These are phyloP conservation scores for Amiota mariae DNA, from an alignment of 2,888 invertebrate genomes.

Conservation along the genomic window DNA sequence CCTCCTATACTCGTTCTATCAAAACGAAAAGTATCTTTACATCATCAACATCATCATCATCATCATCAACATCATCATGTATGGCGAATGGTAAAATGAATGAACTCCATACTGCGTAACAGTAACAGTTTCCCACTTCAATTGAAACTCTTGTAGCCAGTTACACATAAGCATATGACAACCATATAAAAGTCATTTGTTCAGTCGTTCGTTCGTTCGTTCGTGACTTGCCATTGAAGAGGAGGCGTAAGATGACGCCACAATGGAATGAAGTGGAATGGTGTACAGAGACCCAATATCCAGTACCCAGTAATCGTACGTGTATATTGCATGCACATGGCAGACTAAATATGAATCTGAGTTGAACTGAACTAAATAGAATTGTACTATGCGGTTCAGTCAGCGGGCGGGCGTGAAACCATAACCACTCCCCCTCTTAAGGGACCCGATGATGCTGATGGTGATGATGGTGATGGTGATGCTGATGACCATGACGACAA, in stretches of 20 bases:
- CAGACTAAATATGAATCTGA: conserved; percentile 11
- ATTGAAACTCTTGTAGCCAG: conserved; percentile 53
- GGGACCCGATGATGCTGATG: conserved; percentile 34
- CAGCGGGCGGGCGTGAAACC: conserved; percentile 41
- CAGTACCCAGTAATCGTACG: no score
- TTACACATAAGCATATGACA: conserved; percentile 65
- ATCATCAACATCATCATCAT: no score
- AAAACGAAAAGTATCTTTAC: no score
- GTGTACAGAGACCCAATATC: neutral
- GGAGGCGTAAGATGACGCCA: conserved; percentile 1
- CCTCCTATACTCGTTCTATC: no score
- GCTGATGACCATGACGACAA: conserved; percentile 18
- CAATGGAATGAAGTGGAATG: neutral
- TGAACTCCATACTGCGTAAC: neutral
- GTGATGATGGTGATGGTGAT: conserved; percentile 20
- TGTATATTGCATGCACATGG: neutral
- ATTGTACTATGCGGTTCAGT: conserved; percentile 29
- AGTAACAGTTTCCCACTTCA: conserved; percentile 21
- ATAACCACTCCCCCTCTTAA: conserved; percentile 61
- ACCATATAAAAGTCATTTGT: conserved; percentile 63
- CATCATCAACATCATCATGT: no score
- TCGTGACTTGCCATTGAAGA: conserved; percentile 14
- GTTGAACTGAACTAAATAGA: neutral
- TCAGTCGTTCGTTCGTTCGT: conserved; percentile 51
- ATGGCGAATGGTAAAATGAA: no score